Conservation (phyloP, 2,797 vertebrate species). For the Scleropages formosus region DNA sequence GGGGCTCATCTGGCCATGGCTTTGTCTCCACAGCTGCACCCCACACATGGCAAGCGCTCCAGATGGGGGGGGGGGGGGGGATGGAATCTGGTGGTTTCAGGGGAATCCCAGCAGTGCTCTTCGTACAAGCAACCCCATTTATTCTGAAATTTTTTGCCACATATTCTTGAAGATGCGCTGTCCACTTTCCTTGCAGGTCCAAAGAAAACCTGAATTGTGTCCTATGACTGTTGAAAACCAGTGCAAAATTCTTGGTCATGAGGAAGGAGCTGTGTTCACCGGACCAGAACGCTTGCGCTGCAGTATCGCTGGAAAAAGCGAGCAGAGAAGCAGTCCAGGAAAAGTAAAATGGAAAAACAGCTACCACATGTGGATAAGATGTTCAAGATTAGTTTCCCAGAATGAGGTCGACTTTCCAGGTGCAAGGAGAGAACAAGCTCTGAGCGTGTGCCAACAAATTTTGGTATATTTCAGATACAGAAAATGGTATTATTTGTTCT, state of each 20-base stretch:
- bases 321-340: background rate
- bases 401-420: background rate
- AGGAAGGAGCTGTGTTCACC: background rate
- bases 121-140: background rate
- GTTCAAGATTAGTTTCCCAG: slow-evolving; percentile 9
- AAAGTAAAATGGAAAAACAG: background rate
- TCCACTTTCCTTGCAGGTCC: background rate
- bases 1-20: slow-evolving; percentile 11
- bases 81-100: background rate
- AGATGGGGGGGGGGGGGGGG: background rate
- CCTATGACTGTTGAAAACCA: background rate
- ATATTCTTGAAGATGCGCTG: background rate
- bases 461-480: background rate
- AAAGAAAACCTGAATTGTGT: background rate
- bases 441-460: background rate
- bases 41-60: background rate
- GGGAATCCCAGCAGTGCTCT: slow-evolving; percentile 14
- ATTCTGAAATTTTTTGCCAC: background rate
- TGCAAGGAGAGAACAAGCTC: background rate
- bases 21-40: slow-evolving; percentile 12
- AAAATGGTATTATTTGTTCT: background rate
- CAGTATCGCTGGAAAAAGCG: background rate
- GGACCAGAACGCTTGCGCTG: background rate
- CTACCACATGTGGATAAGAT: background rate
- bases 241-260: background rate